These are phyloP conservation scores for Ischnus inquisitorius DNA, from an alignment of 2,888 invertebrate genomes.

Conservation along the genomic window DNA sequence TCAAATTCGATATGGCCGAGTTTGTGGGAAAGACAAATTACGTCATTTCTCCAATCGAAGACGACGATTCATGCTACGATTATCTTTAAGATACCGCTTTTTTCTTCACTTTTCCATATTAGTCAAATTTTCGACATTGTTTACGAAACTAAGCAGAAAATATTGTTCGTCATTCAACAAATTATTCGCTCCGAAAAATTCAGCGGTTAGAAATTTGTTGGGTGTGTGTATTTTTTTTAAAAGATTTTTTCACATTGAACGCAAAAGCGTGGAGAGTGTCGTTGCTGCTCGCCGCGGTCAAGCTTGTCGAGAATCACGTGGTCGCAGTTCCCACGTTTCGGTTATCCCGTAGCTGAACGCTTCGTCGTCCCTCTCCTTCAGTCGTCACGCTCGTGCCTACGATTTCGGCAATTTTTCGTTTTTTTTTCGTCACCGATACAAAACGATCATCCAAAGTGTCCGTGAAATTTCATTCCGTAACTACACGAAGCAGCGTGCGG, in stretches of 20 bases:
- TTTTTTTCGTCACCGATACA: neutral
- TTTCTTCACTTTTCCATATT: neutral
- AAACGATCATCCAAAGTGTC: neutral
- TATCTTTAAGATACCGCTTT: neutral
- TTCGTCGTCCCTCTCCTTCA: neutral
- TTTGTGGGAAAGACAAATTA: neutral
- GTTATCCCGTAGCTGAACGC: neutral
- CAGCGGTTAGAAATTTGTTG: neutral
- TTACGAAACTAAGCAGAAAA: too few relatives aligned
- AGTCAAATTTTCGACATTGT: neutral
- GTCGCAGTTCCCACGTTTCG: neutral
- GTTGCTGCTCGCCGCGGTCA: neutral
- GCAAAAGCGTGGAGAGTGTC: neutral
- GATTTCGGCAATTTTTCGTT: neutral
- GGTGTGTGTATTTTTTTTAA: neutral
- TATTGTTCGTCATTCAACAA: neutral
- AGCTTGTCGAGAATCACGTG: constrained; percentile 12
- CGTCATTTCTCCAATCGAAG: neutral
- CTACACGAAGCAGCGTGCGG: neutral
- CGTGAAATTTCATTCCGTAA: neutral
- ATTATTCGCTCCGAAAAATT: neutral
- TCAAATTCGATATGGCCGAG: too few relatives aligned
- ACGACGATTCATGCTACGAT: neutral
- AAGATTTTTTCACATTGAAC: neutral
- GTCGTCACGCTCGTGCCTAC: neutral